phyloP scores from a whole-genome alignment of 2,113 vertebrate genomes.

The Callithrix jacchus region DNA sequence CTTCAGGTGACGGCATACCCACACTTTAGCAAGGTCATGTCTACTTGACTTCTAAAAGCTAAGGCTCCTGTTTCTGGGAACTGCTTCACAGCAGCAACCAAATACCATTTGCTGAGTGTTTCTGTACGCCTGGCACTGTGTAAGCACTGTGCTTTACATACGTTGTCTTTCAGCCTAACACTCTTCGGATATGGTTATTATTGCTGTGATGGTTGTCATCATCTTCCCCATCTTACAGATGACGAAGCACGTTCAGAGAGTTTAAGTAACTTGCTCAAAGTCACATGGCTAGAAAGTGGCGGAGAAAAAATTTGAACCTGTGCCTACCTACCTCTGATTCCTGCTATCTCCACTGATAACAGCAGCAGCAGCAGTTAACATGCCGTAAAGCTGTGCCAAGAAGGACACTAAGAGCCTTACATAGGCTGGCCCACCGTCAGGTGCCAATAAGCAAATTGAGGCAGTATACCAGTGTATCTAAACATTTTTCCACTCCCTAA shows the following conservation, averaged over 20 bases:
- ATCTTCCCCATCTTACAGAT: neutral
- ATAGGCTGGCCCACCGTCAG: neutral
- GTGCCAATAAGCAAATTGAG: neutral
- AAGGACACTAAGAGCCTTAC: neutral
- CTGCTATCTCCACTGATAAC: neutral
- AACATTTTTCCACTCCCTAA: neutral
- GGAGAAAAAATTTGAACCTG: neutral
- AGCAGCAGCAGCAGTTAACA: neutral
- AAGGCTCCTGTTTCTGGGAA: neutral
- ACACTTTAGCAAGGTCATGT: constrained; percentile 57
- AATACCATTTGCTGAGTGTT: neutral
- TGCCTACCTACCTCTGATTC: neutral
- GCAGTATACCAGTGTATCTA: too few species aligned
- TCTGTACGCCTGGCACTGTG: neutral
- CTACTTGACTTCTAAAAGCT: neutral
- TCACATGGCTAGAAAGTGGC: neutral
- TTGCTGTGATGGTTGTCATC: neutral
- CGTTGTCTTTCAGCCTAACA: neutral
- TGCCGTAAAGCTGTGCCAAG: neutral
- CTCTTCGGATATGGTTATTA: neutral
- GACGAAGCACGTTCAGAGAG: neutral
- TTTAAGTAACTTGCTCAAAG: neutral
- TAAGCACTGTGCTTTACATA: fast-evolving
- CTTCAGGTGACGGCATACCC: constrained; percentile 68
- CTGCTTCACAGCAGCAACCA: neutral